Evolutionary conservation across 2,113 vertebrate genomes (phyloP), one percentile per base, ranked within the genome.

Genomic region (Dipodomys stephensi): DNA sequence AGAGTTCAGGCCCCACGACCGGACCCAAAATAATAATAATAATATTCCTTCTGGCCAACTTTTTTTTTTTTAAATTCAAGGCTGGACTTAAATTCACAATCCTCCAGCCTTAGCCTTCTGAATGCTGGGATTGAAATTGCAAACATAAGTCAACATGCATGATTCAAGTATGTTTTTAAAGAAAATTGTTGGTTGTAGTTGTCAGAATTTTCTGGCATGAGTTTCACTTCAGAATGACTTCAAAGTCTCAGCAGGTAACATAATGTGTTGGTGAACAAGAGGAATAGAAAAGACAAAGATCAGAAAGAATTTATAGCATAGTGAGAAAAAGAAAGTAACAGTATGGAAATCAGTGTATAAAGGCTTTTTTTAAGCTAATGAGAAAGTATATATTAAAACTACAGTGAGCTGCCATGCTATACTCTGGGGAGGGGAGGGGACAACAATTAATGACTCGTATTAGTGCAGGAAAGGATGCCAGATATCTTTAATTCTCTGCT

Each of bases 121-220:
- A 49, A 35, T 68, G 64, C 44, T 69, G 39, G 27, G 11, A 68
- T n/a, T 49, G 28, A 35, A 65, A 68, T 83, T 64, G 1, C 22
- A 64, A 25, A 25, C 22, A 23, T 64, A 6, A 23, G 19, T 20
- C 62, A 64, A 20, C 62, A 64, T 64, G 62, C 5, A 64, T 64
- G 23, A 23, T 18, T 8, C 69, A 95, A 0, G 90, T 84, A 84
- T 15, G 13, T 93, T 84, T 85, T 46, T 28, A 84, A 65, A 92
- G 57, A 90, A 92, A 96, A 88, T 19, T 27, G 32, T 88, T 94
- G 44, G 64, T 84, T 87, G 46, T 88, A 80, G 49, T 90, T 92
- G 64, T 57, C 88, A 35, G 49, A 64, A 64, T 84, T 94, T 95
- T 92, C 44, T 95, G 62, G 30, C 23, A 79, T 64, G 71, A 7